Evolutionary conservation across 2,797 vertebrate species (phyloP), one percentile per base, ranked within the genome.

Genomic region (Emys orbicularis): DNA sequence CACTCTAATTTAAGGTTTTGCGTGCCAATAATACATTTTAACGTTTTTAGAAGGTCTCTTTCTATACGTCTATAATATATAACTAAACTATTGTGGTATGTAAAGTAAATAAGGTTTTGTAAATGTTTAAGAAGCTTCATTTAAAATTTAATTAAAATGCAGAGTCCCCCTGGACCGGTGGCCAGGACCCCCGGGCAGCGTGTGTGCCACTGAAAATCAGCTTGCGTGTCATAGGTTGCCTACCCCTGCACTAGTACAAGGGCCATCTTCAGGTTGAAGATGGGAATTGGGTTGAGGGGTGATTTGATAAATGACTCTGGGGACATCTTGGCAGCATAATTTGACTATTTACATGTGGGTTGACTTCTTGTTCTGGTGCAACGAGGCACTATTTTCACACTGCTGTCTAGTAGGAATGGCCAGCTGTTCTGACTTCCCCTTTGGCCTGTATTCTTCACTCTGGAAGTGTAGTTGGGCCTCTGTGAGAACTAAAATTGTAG

Each of bases 401-500:
- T 1, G 0, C 47, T 59, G 0, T 54, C 57, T 83, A 82, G 0
- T 29, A 19, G n/a, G 15, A 12, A 44, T 87, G 86, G 74, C 47
- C 53, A 65, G 27, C 65, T 49, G 37, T 49, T 89, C 44, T 53
- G 76, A 87, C 31, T 68, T 91, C 53, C 80, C 41, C 27, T 52
- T 50, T 6, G 3, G 44, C 56, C 54, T 65, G 50, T 15, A 1
- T 23, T 5, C 53, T 86, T 2, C 65, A 91, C 81, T 56, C 84
- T 88, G 79, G 34, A 31, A 80, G 34, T 10, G 23, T 47, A 15
- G 21, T 25, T 91, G 53, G 90, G 81, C 87, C 83, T 50, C 52
- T 54, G 13, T 74, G 84, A 88, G 82, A 91, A 18, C 79, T 44
- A n/a, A 57, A 87, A 31, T 86, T 90, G 87, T 29, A 89, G 77